Evolutionary conservation across 2,113 vertebrate species (phyloP).

Genomic region (Gadus macrocephalus): DNA sequence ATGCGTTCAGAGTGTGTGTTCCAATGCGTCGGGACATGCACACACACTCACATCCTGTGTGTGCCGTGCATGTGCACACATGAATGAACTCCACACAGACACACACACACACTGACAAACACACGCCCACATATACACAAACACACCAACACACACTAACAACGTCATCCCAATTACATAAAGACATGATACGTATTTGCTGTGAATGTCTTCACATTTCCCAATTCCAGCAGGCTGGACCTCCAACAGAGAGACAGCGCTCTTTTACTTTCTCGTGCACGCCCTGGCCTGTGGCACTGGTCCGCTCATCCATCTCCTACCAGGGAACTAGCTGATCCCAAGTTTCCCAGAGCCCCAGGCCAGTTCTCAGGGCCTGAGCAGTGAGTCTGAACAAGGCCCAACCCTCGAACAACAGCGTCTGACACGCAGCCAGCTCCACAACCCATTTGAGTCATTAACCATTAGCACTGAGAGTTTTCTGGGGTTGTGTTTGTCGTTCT

Average conservation of each 20-base stretch:
- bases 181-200: constrained; percentile 1
- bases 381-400: constrained; percentile 48
- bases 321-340: constrained; percentile 49
- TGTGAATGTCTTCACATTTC: neutral
- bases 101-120: constrained; percentile 18
- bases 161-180: neutral
- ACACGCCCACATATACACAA: neutral
- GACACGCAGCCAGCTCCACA: too few species aligned
- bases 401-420: constrained; percentile 53
- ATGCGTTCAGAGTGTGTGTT: neutral
- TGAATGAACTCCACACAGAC: neutral
- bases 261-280: neutral
- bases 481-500: constrained; percentile 41
- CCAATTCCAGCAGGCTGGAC: neutral
- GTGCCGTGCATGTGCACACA: too few species aligned
- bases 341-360: constrained; percentile 39
- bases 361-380: constrained; percentile 36
- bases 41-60: neutral
- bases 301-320: constrained; percentile 45
- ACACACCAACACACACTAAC: neutral
- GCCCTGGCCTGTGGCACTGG: constrained; percentile 31
- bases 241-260: too few species aligned
- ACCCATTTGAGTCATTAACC: too few species aligned
- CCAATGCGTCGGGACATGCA: neutral
- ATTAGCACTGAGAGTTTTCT: constrained; percentile 32